Evolutionary conservation across 1,140 invertebrate genomes (phyloP).

Genomic region (Drosophila ficusphila): DNA sequence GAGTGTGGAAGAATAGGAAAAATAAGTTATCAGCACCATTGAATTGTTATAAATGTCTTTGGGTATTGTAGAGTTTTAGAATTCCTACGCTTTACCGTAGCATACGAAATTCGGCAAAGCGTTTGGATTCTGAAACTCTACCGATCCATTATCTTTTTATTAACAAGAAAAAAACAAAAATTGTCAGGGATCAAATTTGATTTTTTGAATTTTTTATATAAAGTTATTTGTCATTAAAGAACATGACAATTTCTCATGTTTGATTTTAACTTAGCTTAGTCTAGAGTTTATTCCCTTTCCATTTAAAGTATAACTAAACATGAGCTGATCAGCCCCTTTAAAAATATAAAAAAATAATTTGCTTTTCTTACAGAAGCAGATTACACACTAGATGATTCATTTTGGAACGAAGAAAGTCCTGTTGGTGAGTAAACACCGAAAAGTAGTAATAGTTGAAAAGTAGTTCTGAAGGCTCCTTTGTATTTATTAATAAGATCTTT

Average conservation of each 20-base stretch:
- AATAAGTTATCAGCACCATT: too few relatives aligned
- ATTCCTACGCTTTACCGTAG: constrained; percentile 92
- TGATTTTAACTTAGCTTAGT: too few relatives aligned
- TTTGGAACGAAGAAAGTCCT: constrained; percentile 95
- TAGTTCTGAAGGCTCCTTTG: too few relatives aligned
- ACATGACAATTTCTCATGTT: too few relatives aligned
- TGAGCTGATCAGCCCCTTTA: too few relatives aligned
- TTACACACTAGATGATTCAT: constrained; percentile 95
- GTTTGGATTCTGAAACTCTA: constrained; percentile 91
- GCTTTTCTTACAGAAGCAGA: constrained; percentile 91
- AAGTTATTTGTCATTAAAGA: too few relatives aligned
- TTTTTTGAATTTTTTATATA: too few relatives aligned
- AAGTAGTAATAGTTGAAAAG: too few relatives aligned
- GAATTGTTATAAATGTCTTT: background rate
- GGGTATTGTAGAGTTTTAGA: constrained; percentile 87
- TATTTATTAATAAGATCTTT: too few relatives aligned
- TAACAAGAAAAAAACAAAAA: background rate
- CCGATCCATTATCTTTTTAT: constrained; percentile 3
- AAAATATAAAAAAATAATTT: background rate
- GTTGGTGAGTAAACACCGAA: constrained; percentile 94
- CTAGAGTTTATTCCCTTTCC: too few relatives aligned
- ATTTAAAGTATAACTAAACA: too few relatives aligned
- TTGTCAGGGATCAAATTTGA: too few relatives aligned
- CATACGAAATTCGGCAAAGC: constrained; percentile 87
- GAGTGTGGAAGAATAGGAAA: background rate